These are phyloP conservation scores for Anthopleura xanthogrammica DNA, from an alignment of 92 coral and sea anemone species.

Conservation along the genomic window DNA sequence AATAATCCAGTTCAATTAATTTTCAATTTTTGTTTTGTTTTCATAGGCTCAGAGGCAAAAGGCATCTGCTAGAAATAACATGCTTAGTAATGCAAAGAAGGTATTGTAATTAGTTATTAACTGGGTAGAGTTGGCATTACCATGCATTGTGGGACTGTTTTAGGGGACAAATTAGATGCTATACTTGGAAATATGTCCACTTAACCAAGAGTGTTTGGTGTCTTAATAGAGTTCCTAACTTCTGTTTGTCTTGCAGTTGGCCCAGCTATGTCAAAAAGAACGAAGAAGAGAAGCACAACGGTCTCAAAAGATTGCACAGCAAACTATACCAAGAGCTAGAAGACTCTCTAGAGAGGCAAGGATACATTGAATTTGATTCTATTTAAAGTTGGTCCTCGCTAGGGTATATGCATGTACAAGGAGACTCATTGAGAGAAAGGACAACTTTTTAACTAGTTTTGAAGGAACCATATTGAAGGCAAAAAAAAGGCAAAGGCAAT, in stretches of 20 bases:
- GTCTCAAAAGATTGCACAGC: constrained; percentile 88
- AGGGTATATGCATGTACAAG: no score
- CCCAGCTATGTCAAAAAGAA: constrained; percentile 96
- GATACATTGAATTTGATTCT: not conserved
- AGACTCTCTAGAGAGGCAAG: constrained; percentile 85
- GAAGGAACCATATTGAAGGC: no score
- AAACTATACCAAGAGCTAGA: constrained; percentile 92
- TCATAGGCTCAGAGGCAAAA: constrained; percentile 91
- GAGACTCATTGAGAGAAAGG: no score
- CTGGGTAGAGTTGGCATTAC: no score
- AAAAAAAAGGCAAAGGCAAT: no score
- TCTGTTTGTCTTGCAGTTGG: constrained; percentile 56
- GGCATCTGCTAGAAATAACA: constrained; percentile 89
- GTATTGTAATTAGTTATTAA: constrained; percentile 21
- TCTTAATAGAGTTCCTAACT: not conserved
- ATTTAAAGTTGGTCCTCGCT: not conserved
- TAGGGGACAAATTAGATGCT: no score
- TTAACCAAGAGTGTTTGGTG: not conserved
- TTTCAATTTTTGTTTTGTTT: not conserved
- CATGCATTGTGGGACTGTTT: no score
- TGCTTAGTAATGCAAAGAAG: constrained; percentile 95
- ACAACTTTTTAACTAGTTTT: no score
- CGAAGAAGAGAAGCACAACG: constrained; percentile 94
- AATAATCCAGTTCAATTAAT: not conserved
- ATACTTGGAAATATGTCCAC: no score